Evolutionary conservation across 2,113 vertebrate species (phyloP).

Genomic region (Anser cygnoides): DNA sequence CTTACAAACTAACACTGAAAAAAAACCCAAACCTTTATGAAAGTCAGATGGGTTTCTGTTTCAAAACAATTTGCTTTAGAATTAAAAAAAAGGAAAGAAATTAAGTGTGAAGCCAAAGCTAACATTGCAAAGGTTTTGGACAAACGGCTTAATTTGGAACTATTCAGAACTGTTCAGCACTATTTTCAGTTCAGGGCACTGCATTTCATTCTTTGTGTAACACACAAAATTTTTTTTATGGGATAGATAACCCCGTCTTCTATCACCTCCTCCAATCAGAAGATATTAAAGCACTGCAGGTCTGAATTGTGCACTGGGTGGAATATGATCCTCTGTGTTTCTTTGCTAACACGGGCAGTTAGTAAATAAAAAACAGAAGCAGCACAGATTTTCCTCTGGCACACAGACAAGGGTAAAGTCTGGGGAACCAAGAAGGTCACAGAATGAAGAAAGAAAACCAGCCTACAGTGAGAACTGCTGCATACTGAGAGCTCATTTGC

Average conservation of each 20-base stretch:
- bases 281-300: neutral
- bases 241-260: neutral
- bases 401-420: neutral
- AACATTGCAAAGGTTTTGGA: neutral
- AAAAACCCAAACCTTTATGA: neutral
- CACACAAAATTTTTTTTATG: neutral
- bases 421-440: slow-evolving; percentile 51
- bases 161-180: neutral
- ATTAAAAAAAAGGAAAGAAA: neutral
- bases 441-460: slow-evolving; percentile 49
- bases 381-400: neutral
- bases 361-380: neutral
- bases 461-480: slow-evolving; percentile 22
- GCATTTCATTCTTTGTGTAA: neutral
- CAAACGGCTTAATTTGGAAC: neutral
- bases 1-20: neutral
- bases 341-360: neutral
- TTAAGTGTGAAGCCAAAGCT: neutral
- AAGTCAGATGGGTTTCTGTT: neutral
- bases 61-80: neutral
- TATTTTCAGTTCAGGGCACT: neutral
- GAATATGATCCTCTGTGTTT: neutral
- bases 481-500: slow-evolving; percentile 71
- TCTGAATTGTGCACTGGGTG: neutral
- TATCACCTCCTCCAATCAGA: neutral